A percentile compares a stretch with the other conserved stretches of the same genome.
Conservation (phyloP, 2,113 vertebrate genomes). For the Aythya baeri region DNA sequence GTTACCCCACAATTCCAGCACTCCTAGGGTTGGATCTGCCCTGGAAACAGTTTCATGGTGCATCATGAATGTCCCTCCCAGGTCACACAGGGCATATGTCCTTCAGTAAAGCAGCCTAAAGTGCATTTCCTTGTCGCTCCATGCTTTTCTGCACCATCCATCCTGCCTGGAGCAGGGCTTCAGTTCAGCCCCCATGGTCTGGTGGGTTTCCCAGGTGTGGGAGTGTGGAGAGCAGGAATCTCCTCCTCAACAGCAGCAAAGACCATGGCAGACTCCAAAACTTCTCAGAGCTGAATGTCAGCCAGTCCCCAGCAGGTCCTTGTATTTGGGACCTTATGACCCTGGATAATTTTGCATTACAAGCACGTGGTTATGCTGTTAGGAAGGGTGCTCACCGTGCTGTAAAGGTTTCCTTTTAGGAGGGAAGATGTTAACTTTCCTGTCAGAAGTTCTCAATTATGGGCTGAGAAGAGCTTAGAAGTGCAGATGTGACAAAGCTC, state of each 20-base stretch:
- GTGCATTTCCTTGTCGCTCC: background rate
- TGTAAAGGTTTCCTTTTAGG: background rate
- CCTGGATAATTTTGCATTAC: background rate
- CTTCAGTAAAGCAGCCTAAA: background rate
- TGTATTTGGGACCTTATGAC: background rate
- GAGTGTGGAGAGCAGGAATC: background rate
- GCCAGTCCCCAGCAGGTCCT: background rate
- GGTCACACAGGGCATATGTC: background rate
- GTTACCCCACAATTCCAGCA: background rate
- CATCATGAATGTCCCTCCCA: background rate
- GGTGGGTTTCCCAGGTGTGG: background rate
- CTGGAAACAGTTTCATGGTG: background rate
- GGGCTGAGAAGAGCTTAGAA: background rate
- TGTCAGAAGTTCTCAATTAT: background rate
- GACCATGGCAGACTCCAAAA: background rate
- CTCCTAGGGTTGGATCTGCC: background rate
- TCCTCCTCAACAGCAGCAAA: background rate
- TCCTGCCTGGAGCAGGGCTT: background rate
- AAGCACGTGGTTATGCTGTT: background rate
- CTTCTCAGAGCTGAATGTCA: background rate
- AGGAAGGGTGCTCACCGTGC: background rate
- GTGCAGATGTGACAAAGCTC: background rate
- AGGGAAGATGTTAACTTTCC: background rate
- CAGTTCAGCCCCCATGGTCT: background rate
- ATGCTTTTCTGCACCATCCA: background rate